phyloP scores from a whole-genome alignment of 1,140 invertebrate species.

The Drosophila nebulosa region DNA sequence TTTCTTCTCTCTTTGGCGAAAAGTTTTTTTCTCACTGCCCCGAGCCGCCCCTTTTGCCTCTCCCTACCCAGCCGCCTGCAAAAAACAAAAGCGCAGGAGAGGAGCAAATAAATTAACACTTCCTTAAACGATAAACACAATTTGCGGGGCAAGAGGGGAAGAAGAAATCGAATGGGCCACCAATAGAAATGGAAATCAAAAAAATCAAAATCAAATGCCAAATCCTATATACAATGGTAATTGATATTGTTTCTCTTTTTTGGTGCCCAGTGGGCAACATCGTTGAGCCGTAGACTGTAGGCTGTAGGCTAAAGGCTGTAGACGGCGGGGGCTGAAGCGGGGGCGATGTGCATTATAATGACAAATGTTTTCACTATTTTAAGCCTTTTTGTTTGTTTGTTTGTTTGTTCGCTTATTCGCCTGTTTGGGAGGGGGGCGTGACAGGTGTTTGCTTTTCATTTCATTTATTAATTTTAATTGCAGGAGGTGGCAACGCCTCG shows the following conservation, averaged over 20 bases:
- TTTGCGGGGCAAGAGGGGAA: background rate
- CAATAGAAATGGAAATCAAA: conserved; percentile 21
- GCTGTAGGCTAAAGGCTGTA: too few species aligned
- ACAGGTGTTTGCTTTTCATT: conserved; percentile 50
- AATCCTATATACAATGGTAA: conserved; percentile 42
- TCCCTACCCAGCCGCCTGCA: too few species aligned
- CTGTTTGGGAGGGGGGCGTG: conserved; percentile 38
- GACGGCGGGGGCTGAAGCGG: too few species aligned
- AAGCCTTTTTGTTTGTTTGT: background rate
- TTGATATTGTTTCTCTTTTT: conserved; percentile 24
- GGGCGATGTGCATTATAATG: background rate
- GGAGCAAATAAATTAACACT: conserved; percentile 76
- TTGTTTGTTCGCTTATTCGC: background rate
- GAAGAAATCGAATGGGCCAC: background rate
- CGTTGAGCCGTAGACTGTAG: too few species aligned
- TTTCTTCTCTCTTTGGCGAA: conserved; percentile 24
- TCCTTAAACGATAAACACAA: conserved; percentile 75
- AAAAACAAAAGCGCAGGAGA: conserved; percentile 21
- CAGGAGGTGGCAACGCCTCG: conserved; percentile 48
- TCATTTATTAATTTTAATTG: conserved; percentile 77
- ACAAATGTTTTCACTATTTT: background rate
- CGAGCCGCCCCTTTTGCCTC: background rate
- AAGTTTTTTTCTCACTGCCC: conserved; percentile 23
- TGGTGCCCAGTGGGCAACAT: too few species aligned
- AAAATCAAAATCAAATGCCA: conserved; percentile 39